Evolutionary conservation across 2,888 invertebrate species (phyloP).

Genomic region (Oligia latruncula): DNA sequence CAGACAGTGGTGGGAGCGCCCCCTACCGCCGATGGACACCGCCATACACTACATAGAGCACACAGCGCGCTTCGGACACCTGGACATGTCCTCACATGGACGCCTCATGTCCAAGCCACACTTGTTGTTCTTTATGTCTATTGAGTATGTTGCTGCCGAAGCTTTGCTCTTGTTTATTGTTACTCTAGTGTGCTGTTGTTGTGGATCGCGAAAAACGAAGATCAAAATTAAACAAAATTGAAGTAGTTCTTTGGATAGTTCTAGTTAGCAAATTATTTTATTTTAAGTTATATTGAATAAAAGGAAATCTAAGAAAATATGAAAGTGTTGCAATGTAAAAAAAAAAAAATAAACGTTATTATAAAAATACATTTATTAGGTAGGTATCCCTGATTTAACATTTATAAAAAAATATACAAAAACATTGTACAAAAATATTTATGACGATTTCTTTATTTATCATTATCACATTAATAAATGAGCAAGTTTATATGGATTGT

Average conservation of each 20-base stretch:
- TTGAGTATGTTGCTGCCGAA: constrained; percentile 56
- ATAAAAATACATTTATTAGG: constrained; percentile 81
- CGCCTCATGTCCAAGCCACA: constrained; percentile 65
- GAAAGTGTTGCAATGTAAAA: not conserved
- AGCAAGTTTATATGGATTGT: constrained; percentile 53
- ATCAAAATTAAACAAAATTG: constrained; percentile 55
- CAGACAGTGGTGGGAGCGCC: constrained; percentile 71
- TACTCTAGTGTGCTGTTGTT: constrained; percentile 26
- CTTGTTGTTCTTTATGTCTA: constrained; percentile 66
- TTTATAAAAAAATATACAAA: constrained; percentile 79
- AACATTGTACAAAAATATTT: constrained; percentile 80
- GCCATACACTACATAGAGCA: constrained; percentile 75
- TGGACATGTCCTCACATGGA: constrained; percentile 70
- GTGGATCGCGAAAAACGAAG: constrained; percentile 2
- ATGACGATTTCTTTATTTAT: constrained; percentile 68
- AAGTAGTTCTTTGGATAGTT: not conserved
- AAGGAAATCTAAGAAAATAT: not conserved
- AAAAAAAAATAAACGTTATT: constrained; percentile 6
- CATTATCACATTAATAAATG: constrained; percentile 71
- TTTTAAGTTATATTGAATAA: not conserved
- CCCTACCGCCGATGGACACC: constrained; percentile 72
- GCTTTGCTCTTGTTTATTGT: constrained; percentile 17
- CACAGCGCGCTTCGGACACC: constrained; percentile 68
- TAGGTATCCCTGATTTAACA: constrained; percentile 77
- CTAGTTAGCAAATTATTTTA: not conserved